Conservation (phyloP, 2,797 vertebrate genomes). For the Erpetoichthys calabaricus region DNA sequence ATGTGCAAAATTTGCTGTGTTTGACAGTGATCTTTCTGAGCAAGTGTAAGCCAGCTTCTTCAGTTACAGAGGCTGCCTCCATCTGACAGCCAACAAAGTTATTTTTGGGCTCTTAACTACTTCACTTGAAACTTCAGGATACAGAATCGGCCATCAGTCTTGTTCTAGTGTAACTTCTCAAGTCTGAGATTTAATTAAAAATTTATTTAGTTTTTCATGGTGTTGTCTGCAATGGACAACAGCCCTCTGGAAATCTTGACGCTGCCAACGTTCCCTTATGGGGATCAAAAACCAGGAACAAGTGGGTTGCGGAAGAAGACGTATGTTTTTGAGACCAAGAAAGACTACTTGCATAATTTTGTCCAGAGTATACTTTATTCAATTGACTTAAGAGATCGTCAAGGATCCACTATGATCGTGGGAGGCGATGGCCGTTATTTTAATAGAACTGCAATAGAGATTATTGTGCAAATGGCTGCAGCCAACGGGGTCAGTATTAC, state of each 20-base stretch:
- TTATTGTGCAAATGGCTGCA: slow-evolving; percentile 89
- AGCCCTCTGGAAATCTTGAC: slow-evolving; percentile 70
- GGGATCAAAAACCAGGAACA: slow-evolving; percentile 73
- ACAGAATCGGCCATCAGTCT: slow-evolving; percentile 42
- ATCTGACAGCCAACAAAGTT: slow-evolving; percentile 38
- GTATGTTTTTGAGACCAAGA: slow-evolving; percentile 64
- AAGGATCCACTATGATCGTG: slow-evolving; percentile 81
- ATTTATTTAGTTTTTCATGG: slow-evolving; percentile 15
- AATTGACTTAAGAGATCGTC: slow-evolving; percentile 86
- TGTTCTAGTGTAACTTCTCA: slow-evolving; percentile 23
- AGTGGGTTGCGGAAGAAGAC: slow-evolving; percentile 74
- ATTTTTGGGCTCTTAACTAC: slow-evolving; percentile 50
- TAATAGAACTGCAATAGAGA: slow-evolving; percentile 71
- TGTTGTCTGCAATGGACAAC: slow-evolving; percentile 53
- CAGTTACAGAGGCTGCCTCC: slow-evolving; percentile 45
- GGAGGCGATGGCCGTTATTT: slow-evolving; percentile 92
- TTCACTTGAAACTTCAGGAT: slow-evolving; percentile 35
- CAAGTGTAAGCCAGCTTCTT: slow-evolving; percentile 63
- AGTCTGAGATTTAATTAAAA: slow-evolving; percentile 25
- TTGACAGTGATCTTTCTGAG: slow-evolving; percentile 71
- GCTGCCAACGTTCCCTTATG: slow-evolving; percentile 68
- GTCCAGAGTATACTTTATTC: slow-evolving; percentile 88
- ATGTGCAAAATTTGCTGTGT: slow-evolving; percentile 13
- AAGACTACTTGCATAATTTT: slow-evolving; percentile 85
- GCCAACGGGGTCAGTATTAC: slow-evolving; percentile 90